Percentiles rank a stretch among this genome's conserved stretches.
phyloP scores from a whole-genome alignment of 2,888 invertebrate species.

The Byasa hedistus region DNA sequence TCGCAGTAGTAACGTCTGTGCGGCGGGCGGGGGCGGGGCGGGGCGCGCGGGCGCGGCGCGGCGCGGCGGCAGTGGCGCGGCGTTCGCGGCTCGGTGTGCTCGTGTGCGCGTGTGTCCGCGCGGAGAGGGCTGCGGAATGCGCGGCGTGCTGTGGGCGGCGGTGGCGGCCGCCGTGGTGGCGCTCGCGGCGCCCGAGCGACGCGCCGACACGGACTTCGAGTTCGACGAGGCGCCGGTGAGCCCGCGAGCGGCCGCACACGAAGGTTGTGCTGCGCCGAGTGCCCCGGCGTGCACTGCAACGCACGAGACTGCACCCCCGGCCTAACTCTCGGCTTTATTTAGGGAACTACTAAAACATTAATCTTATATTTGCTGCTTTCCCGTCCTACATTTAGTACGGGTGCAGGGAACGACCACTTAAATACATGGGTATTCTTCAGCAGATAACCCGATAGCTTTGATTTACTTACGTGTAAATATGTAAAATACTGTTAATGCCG shows the following conservation, averaged over 20 bases:
- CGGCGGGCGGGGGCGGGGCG: constrained; percentile 7
- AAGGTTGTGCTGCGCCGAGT: neutral
- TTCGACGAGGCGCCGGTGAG: constrained; percentile 69
- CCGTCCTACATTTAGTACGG: too few relatives aligned
- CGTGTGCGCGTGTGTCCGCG: constrained; percentile 35
- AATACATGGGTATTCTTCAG: too few relatives aligned
- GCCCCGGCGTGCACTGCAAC: neutral
- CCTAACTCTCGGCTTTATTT: too few relatives aligned
- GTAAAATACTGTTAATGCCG: too few relatives aligned
- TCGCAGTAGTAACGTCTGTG: too few relatives aligned
- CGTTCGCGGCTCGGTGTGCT: constrained; percentile 30
- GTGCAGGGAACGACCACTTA: too few relatives aligned
- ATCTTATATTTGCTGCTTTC: too few relatives aligned
- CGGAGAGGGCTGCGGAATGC: constrained; percentile 28
- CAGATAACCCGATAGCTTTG: too few relatives aligned
- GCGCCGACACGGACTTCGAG: constrained; percentile 68
- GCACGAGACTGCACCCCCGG: too few relatives aligned
- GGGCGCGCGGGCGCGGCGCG: constrained; percentile 30
- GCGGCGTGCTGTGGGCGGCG: constrained; percentile 38
- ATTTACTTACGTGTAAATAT: too few relatives aligned
- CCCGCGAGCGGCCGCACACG: constrained; percentile 1
- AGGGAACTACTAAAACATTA: too few relatives aligned
- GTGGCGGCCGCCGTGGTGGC: constrained; percentile 45
- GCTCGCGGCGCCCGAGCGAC: constrained; percentile 46
- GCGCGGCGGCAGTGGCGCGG: constrained; percentile 26